These are phyloP conservation scores for Nudaria mundana DNA, from an alignment of 2,888 invertebrate species.

Conservation along the genomic window DNA sequence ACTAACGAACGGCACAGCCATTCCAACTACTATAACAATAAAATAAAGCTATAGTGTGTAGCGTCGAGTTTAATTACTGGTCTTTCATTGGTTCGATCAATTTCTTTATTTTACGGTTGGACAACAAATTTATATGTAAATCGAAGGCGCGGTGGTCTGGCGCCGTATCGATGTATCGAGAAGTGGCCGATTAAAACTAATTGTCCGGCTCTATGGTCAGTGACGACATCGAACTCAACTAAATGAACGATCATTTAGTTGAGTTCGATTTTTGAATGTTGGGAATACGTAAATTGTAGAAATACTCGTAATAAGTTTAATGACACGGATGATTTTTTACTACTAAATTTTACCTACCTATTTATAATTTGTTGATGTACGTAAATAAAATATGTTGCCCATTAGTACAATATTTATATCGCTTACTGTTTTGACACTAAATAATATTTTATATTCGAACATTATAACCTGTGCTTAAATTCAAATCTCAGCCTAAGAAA, in stretches of 20 bases:
- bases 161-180: constrained; percentile 42
- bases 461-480: no score
- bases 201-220: constrained; percentile 40
- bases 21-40: constrained; percentile 50
- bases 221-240: constrained; percentile 24
- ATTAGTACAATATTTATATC: no score
- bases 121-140: constrained; percentile 79
- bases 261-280: background rate
- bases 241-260: background rate
- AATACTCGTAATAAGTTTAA: no score
- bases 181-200: constrained; percentile 52
- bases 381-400: no score
- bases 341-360: no score
- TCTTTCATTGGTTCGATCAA: constrained; percentile 64
- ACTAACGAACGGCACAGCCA: constrained; percentile 49
- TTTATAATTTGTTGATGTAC: no score
- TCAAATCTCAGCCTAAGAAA: no score
- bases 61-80: constrained; percentile 65
- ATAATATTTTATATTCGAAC: no score
- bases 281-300: no score
- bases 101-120: constrained; percentile 78
- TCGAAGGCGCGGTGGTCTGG: constrained; percentile 69
- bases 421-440: no score
- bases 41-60: constrained; percentile 66
- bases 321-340: no score